A percentile compares a stretch with the other conserved stretches of the same genome.
These are phyloP conservation scores for Drosophila teissieri DNA, from an alignment of 1,140 invertebrate species.

Conservation along the genomic window DNA sequence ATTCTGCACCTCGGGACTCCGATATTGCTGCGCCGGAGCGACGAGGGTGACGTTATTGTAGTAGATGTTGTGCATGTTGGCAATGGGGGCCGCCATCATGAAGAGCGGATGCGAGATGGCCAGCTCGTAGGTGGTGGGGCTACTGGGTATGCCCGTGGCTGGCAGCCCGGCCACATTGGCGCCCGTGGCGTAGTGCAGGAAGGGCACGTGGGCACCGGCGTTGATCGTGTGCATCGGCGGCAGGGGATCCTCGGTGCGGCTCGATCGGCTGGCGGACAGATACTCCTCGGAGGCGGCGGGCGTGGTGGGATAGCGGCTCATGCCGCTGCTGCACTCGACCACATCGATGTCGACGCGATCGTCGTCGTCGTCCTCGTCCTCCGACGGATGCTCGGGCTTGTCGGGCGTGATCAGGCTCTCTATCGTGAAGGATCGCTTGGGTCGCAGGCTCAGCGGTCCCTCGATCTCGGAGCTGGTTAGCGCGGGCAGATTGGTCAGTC, in stretches of 20 bases:
- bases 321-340: slow-evolving; percentile 61
- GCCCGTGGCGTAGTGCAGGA: slow-evolving; percentile 68
- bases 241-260: slow-evolving; percentile 56
- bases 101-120: slow-evolving; percentile 71
- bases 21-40: slow-evolving; percentile 64
- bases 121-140: slow-evolving; percentile 61
- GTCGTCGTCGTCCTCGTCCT: slow-evolving; percentile 60
- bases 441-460: slow-evolving; percentile 68
- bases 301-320: slow-evolving; percentile 35
- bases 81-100: slow-evolving; percentile 72
- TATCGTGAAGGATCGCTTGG: slow-evolving; percentile 90
- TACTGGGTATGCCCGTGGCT: slow-evolving; percentile 42
- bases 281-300: slow-evolving; percentile 53
- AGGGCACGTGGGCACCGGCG: slow-evolving; percentile 67
- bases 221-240: slow-evolving; percentile 75
- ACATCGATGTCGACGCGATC: slow-evolving; percentile 69
- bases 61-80: slow-evolving; percentile 63
- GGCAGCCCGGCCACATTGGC: slow-evolving; percentile 64
- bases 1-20: slow-evolving; percentile 65
- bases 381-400: slow-evolving; percentile 57
- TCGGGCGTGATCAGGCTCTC: slow-evolving; percentile 94
- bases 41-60: slow-evolving; percentile 68
- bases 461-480: slow-evolving; percentile 56
- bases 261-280: slow-evolving; percentile 34
- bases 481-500: slow-evolving; percentile 84